Evolutionary conservation across 2,113 vertebrate genomes (phyloP).

Genomic region (Hemichromis elongatus): DNA sequence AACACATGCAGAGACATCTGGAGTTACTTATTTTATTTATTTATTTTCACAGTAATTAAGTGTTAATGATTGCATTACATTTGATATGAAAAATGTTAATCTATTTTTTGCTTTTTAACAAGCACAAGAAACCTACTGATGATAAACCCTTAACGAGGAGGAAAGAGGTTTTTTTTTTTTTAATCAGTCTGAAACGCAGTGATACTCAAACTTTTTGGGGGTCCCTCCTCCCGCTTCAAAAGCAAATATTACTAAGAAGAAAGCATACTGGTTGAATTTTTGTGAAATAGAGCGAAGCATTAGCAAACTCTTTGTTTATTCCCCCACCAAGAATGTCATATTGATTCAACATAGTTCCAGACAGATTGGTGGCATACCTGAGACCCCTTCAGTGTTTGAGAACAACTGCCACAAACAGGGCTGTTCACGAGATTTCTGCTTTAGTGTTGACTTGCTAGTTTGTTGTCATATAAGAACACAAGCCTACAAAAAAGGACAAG

Average conservation of each 20-base stretch:
- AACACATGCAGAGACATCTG: background rate
- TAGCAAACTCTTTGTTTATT: background rate
- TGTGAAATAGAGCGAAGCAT: background rate
- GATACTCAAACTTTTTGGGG: background rate
- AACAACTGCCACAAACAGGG: background rate
- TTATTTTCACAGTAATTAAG: background rate
- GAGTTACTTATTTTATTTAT: background rate
- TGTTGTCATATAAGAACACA: background rate
- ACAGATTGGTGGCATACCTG: background rate
- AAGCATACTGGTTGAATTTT: background rate
- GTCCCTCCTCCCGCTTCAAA: background rate
- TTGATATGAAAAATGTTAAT: background rate
- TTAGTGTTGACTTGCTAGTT: background rate
- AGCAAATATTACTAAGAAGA: background rate
- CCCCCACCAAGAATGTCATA: background rate
- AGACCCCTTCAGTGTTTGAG: background rate
- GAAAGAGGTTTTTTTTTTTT: background rate
- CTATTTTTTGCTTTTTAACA: background rate
- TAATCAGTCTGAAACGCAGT: background rate
- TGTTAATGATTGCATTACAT: background rate
- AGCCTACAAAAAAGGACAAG: background rate
- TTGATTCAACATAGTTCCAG: background rate
- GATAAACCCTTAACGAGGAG: background rate
- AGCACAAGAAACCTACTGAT: background rate
- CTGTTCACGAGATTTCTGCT: background rate